Evolutionary conservation across 2,888 invertebrate species (phyloP).

Genomic region (Lasioglossum morio): DNA sequence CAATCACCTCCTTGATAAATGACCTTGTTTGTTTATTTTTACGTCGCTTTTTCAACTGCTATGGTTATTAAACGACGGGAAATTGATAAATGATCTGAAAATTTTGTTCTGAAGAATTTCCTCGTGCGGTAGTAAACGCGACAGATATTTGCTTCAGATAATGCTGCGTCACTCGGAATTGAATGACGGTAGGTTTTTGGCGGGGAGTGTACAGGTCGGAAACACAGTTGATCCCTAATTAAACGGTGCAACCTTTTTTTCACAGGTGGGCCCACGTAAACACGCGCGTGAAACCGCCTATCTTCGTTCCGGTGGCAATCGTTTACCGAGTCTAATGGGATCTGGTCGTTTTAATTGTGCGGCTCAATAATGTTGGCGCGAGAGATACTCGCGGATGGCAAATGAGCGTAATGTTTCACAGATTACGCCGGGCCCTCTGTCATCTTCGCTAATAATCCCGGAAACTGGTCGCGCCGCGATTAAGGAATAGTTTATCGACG

Average conservation of each 20-base stretch:
- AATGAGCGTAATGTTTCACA: constrained; percentile 27
- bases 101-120: not conserved
- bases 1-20: no score
- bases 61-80: no score
- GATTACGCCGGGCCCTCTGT: constrained; percentile 5
- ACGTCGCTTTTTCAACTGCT: no score
- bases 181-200: not conserved
- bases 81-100: no score
- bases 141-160: not conserved
- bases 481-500: constrained; percentile 10
- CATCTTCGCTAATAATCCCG: constrained; percentile 21
- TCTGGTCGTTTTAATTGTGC: constrained; percentile 21
- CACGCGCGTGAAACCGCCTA: not conserved
- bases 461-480: constrained; percentile 1
- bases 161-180: not conserved
- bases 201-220: not conserved
- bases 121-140: not conserved
- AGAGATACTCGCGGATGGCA: not conserved
- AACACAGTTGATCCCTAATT: constrained; percentile 24
- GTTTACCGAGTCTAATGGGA: constrained; percentile 4
- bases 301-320: constrained; percentile 1
- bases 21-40: no score
- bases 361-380: constrained; percentile 1
- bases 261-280: not conserved
- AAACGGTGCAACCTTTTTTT: constrained; percentile 12